Evolutionary conservation across 2,113 vertebrate species (phyloP).

Genomic region (Chaetorhynchus papuensis): DNA sequence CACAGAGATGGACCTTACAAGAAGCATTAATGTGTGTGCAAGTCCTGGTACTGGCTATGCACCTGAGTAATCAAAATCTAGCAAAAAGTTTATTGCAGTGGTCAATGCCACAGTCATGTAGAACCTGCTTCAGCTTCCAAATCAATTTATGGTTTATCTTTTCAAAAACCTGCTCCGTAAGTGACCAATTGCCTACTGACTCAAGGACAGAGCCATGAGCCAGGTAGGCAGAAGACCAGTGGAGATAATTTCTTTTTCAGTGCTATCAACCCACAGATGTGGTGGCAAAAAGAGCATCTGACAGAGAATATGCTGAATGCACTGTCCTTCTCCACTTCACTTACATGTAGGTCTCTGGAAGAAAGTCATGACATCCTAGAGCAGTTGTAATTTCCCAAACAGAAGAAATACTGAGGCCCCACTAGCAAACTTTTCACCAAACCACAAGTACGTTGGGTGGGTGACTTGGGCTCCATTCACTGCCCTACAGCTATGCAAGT

Average conservation of each 20-base stretch:
- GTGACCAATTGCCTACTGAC: background rate
- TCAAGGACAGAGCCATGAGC: background rate
- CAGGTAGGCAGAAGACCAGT: background rate
- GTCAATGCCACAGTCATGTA: background rate
- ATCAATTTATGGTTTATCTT: background rate
- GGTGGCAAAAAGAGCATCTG: background rate
- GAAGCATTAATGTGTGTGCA: background rate
- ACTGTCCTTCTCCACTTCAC: background rate
- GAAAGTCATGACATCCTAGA: background rate
- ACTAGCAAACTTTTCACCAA: background rate
- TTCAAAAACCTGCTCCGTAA: background rate
- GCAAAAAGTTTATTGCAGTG: background rate
- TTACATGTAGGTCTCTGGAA: background rate
- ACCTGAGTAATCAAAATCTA: background rate
- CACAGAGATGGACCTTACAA: background rate
- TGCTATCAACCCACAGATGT: background rate
- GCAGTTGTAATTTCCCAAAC: background rate
- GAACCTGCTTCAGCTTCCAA: background rate
- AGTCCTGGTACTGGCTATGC: background rate
- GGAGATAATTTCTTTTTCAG: background rate
- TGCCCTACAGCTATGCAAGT: background rate
- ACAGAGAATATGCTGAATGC: accelerated
- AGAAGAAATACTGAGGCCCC: background rate
- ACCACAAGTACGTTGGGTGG: accelerated
- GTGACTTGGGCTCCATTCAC: background rate